Evolutionary conservation across 2,888 invertebrate species (phyloP), one percentile per base, ranked within the genome.

Genomic region (Spisula subtruncata): DNA sequence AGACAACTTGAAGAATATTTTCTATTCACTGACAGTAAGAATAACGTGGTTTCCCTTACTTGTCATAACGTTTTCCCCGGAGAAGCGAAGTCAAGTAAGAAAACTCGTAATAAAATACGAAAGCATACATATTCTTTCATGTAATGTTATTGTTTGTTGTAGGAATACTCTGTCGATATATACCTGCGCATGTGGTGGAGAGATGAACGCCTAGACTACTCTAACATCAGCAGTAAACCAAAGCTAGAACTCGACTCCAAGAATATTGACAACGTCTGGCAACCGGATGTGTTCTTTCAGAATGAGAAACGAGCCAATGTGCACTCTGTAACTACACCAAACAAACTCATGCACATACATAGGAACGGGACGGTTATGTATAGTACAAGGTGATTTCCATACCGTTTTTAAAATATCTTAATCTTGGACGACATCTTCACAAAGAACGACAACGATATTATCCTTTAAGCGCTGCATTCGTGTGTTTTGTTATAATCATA

Each of bases 21-120:
- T 96, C 48, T 94, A 96, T 91, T 92, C n/a, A n/a, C n/a, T n/a
- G n/a, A n/a, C 95, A 66, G 96, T 96, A 92, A 94, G 96, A 93
- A 83, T 8, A n/a, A 41, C 41, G 2, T 41, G 41, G 2, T 8
- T 41, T 41, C 41, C 41, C 4, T 8, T 41, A 8, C 41, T 41
- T 41, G 41, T 41, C 41, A 41, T 41, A 41, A 41, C 41, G 41
- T 41, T 2, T 41, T 41, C 41, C 41, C 41, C 41, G 41, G 41
- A 2, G 41, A 41, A 41, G 41, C 41, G 41, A 8, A 5, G 2
- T 41, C 2, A 41, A 8, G 41, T 41, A 41, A 2, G 41, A 41
- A 41, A 41, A 41, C 2, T 2, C 41, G 41, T 41, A 5, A 41
- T 5, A 8, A 2, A 5, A 2, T 41, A 41, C 41, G 41, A 41